Evolutionary conservation across 2,797 vertebrate species (phyloP).

Genomic region (Gymnothorax reevesii): DNA sequence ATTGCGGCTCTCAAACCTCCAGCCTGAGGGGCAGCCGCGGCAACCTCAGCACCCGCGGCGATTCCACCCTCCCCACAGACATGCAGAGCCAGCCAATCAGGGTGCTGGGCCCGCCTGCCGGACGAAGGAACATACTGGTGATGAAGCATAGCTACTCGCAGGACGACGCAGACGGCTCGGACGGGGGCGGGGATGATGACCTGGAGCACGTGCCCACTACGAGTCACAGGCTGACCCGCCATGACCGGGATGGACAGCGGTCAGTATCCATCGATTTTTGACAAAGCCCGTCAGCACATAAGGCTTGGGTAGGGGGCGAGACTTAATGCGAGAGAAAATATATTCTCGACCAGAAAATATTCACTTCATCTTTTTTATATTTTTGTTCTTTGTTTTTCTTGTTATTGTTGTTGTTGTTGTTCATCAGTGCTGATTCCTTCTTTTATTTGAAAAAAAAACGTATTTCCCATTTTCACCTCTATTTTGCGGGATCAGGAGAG

Average conservation of each 20-base stretch:
- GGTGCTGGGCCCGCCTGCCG: constrained; percentile 81
- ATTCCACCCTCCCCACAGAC: constrained; percentile 83
- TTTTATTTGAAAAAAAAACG: constrained; percentile 50
- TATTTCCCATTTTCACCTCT: constrained; percentile 44
- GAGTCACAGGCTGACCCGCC: constrained; percentile 94
- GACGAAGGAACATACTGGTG: constrained; percentile 93
- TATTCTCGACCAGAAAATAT: not conserved
- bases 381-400: constrained; percentile 31
- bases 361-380: constrained; percentile 46
- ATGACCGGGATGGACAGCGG: constrained; percentile 98
- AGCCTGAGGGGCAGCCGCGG: constrained; percentile 82
- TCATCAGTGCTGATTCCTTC: not conserved
- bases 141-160: constrained; percentile 99
- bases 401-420: constrained; percentile 18
- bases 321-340: not conserved
- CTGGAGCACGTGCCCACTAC: constrained; percentile 98
- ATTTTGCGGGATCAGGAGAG: constrained; percentile 9
- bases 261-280: constrained; percentile 96
- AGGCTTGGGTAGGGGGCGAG: not conserved
- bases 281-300: constrained; percentile 67
- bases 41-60: constrained; percentile 84
- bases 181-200: constrained; percentile 84
- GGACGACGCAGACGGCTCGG: constrained; percentile 87
- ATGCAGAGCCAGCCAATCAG: constrained; percentile 82
- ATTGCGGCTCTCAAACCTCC: constrained; percentile 89